These are phyloP conservation scores for Nebria brevicollis DNA, from an alignment of 2,888 invertebrate genomes.

Conservation along the genomic window DNA sequence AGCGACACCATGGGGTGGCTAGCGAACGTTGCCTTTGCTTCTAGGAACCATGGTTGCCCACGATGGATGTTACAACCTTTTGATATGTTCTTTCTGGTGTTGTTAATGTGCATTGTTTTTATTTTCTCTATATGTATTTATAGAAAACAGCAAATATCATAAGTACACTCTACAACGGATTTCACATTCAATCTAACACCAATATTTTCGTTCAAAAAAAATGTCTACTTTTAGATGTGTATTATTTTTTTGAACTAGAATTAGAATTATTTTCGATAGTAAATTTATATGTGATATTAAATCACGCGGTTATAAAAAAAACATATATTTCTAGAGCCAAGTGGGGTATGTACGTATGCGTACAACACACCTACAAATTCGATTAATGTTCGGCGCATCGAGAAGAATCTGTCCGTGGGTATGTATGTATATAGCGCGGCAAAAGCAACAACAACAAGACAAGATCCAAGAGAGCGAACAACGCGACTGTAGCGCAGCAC, in stretches of 20 bases:
- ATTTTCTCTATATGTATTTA: too few relatives aligned
- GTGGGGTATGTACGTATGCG: background rate
- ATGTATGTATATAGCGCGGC: background rate
- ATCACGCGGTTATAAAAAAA: background rate
- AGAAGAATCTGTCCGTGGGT: background rate
- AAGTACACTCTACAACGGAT: too few relatives aligned
- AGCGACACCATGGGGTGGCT: conserved; percentile 23
- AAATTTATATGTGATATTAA: background rate
- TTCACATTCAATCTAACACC: too few relatives aligned
- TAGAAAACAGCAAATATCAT: too few relatives aligned
- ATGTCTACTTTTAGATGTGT: too few relatives aligned
- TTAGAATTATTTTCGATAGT: background rate
- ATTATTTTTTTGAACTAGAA: too few relatives aligned
- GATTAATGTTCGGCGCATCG: conserved; percentile 11
- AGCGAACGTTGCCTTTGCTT: background rate
- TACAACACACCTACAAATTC: conserved; percentile 16
- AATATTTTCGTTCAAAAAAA: too few relatives aligned
- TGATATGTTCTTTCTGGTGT: background rate
- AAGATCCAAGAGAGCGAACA: background rate
- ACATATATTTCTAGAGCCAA: background rate
- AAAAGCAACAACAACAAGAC: background rate
- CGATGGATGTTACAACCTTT: background rate
- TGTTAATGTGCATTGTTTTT: too few relatives aligned
- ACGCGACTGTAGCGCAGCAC: background rate
- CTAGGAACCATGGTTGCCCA: conserved; percentile 5